Evolutionary conservation across 53 echinoderm and acorn worm genomes (phyloP), one percentile per base, ranked within the genome.

Genomic region (Echinarachnius parma): DNA sequence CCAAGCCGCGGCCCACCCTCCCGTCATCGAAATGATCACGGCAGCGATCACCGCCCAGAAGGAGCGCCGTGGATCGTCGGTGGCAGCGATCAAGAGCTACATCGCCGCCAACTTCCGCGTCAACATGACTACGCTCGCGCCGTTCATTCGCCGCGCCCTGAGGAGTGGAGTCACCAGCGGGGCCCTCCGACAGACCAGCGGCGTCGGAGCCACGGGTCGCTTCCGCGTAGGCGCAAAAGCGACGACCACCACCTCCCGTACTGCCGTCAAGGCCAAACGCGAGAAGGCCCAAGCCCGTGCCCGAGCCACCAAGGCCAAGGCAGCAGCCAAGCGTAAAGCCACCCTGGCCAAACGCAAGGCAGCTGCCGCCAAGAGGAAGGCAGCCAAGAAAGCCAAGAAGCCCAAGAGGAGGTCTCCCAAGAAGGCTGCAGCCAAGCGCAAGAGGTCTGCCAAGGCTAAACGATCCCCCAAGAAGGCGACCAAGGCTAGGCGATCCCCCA

Each of bases 71-170:
- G 70, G 70, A 9, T 69, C 70, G 10, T 69, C 70, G 13, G 52
- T 34, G 1, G 24, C 34, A 31, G 53, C 50, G 35, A 69, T 69
- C 70, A 69, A 69, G 70, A 34, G 32, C 53, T 69, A 69, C 70
- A 69, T 69, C 53, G 70, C 53, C 54, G 70, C 70, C 70, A 69
- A 69, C 54, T 69, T 53, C 53, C 70, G 70, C 70, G 70, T 69
- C 53, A 30, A 69, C 53, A 69, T 69, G 53, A 35, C 10, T 34
- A 22, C 19, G 1, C 52, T 69, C 4, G 34, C 20, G 0, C 70
- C 81, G 18, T 29, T 37, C 61, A 33, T 74, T 27, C 48, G 52
- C 20, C 75, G 49, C 31, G 81, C 81, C 20, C 68, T 80, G 44
- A 29, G 37, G 14, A 70, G 31, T n/a, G 81, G 81, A 0, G 81